Conservation (phyloP, 2,113 vertebrate genomes). For the Mixornis gularis region DNA sequence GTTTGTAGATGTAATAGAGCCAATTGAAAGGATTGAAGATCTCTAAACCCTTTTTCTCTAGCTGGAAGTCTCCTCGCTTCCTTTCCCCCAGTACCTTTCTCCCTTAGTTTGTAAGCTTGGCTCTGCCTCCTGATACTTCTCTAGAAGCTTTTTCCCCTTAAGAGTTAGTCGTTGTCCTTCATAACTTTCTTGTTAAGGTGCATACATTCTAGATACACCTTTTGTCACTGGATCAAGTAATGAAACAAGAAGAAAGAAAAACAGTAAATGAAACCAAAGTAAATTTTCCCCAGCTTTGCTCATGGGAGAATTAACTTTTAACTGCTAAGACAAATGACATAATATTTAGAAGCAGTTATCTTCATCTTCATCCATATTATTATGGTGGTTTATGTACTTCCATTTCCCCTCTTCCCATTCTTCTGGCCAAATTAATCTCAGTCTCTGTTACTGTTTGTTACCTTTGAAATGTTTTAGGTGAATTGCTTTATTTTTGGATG, state of each 20-base stretch:
- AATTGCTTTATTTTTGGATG: not conserved
- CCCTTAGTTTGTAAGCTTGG: not conserved
- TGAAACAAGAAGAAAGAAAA: not conserved
- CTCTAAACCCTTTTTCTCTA: not conserved
- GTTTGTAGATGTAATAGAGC: not conserved
- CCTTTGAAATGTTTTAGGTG: not conserved
- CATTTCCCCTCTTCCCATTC: not conserved
- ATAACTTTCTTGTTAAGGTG: not conserved
- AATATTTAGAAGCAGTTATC: not conserved
- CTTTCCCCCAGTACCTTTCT: fast-evolving
- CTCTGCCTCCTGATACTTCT: not conserved
- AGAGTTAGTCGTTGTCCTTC: not conserved
- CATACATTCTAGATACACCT: not conserved
- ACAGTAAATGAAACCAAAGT: not conserved
- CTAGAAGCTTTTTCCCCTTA: not conserved
- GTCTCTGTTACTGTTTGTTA: not conserved
- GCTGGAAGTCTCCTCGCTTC: not conserved
- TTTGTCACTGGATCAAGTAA: not conserved
- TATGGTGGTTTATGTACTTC: not conserved
- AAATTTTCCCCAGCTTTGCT: not conserved
- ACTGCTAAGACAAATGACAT: not conserved
- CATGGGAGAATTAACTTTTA: not conserved
- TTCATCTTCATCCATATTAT: not conserved
- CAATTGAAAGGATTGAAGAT: not conserved
- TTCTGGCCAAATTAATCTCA: not conserved